These are phyloP conservation scores for Helarctos malayanus DNA, from an alignment of 2,797 vertebrate genomes.

Conservation along the genomic window DNA sequence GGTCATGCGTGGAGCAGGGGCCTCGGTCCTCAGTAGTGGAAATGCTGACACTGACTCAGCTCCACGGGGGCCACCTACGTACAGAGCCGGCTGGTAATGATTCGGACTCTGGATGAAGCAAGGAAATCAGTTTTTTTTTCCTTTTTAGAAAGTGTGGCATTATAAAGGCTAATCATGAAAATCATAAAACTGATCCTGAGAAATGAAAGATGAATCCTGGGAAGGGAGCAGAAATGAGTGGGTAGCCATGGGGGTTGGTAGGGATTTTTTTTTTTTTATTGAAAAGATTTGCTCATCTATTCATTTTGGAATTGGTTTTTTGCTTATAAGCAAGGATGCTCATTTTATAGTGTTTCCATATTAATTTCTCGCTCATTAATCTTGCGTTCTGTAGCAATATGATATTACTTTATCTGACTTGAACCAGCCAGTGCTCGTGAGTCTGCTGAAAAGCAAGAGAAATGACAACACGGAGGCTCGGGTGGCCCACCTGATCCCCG, in stretches of 20 bases:
- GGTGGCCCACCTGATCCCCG: slow-evolving; percentile 86
- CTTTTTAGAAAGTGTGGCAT: neutral
- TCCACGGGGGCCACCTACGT: rapidly evolving
- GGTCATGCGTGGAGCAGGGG: no score
- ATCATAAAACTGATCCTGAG: neutral
- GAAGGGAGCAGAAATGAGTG: neutral
- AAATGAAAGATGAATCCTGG: neutral
- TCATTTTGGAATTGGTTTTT: neutral
- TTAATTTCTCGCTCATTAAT: slow-evolving; percentile 42
- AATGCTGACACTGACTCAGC: neutral
- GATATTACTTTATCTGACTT: slow-evolving; percentile 84
- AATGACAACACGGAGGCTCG: neutral
- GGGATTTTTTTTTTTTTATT: neutral
- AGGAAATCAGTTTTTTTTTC: neutral
- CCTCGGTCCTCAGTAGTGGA: neutral
- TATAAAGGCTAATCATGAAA: neutral
- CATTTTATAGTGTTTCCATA: neutral
- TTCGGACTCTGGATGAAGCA: neutral
- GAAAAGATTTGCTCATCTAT: neutral
- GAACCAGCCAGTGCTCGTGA: slow-evolving; percentile 88
- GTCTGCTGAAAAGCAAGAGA: slow-evolving; percentile 85
- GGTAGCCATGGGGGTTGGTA: neutral
- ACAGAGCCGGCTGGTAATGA: neutral
- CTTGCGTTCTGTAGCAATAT: slow-evolving; percentile 86
- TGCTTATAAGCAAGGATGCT: neutral